These are phyloP conservation scores for Sarcophaga rosellei DNA, from an alignment of 2,888 invertebrate genomes.

Conservation along the genomic window DNA sequence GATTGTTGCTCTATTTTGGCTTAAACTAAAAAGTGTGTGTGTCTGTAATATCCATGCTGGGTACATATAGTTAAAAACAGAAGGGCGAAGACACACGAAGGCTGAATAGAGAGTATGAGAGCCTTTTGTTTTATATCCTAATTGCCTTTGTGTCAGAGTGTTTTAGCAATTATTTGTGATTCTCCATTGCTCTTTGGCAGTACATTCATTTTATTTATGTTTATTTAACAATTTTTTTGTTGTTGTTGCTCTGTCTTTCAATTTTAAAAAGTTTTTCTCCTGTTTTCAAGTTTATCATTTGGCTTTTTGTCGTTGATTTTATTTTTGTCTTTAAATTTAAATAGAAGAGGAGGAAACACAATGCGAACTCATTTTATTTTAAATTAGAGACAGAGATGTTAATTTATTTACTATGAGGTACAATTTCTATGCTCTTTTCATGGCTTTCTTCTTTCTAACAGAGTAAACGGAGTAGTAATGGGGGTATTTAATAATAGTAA, in stretches of 20 bases:
- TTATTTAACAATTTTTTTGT: slow-evolving; percentile 48
- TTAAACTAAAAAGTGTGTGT: background rate
- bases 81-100: background rate
- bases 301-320: slow-evolving; percentile 11
- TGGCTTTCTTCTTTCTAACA: too few relatives aligned
- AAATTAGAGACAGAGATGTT: slow-evolving; percentile 3
- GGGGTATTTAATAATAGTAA: background rate
- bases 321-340: slow-evolving; percentile 29
- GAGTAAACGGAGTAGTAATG: background rate
- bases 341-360: slow-evolving; percentile 15
- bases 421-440: background rate
- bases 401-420: slow-evolving; percentile 44
- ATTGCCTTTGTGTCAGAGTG: slow-evolving; percentile 68
- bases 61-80: background rate
- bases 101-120: background rate
- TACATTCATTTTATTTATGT: slow-evolving; percentile 59
- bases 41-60: background rate
- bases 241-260: background rate
- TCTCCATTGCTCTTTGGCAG: slow-evolving; percentile 57
- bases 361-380: slow-evolving; percentile 30
- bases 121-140: slow-evolving; percentile 55
- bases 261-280: background rate
- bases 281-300: background rate
- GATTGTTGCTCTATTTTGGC: slow-evolving; percentile 28
- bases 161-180: slow-evolving; percentile 66